Base-by-base conservation (phyloP, 2,888 invertebrate species). In the Tetanocera ferruginea region DNA sequence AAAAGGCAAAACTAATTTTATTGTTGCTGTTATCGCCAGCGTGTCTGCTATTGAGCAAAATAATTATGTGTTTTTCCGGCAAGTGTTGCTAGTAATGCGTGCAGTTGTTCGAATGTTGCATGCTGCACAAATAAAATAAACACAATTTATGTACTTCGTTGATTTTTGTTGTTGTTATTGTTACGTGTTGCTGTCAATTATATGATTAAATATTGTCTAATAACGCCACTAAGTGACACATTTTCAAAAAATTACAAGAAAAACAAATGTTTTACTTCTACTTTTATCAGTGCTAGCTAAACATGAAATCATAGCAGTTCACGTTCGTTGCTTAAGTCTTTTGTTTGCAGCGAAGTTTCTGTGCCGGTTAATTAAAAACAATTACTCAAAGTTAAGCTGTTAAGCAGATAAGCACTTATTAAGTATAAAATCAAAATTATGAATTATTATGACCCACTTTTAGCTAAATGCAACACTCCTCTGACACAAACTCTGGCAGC, bases 271-370 rank as follows among this genome's bases (percentile, higher is more conserved):
- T 37, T 37, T 14, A 43, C 14, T 43, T 66, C 73, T 31, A 67
- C 67, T 57, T 67, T 57, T 28, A 14, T 60, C 34, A 11, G 57
- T 19, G 8, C 17, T 76, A 55, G 25, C 17, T 76, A 55, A 19
- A 14, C 28, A 51, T 37, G 31, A 69, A 67, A 57, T 79, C 43
- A 43, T 2, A 43, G 43, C 43, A 43, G 43, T 14, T 11, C 43
- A 14, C 43, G 43, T 43, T 43, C 66, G 66, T 78, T 34, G 17
- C 70, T 71, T 76, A 79, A 78, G 73, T 73, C 69, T 76, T 76
- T 79, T 69, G 78, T 43, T 43, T 43, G 43, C 1, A 11, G 43
- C 14, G 6, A 43, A 14, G 43, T 14, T 43, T 43, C 14, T 11
- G 11, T 43, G 5, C 5, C 11, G 14, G 43, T 14, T 43, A 43